Evolutionary conservation across 2,797 vertebrate genomes (phyloP), one percentile per base, ranked within the genome.

Genomic region (Cossypha niveicapilla): DNA sequence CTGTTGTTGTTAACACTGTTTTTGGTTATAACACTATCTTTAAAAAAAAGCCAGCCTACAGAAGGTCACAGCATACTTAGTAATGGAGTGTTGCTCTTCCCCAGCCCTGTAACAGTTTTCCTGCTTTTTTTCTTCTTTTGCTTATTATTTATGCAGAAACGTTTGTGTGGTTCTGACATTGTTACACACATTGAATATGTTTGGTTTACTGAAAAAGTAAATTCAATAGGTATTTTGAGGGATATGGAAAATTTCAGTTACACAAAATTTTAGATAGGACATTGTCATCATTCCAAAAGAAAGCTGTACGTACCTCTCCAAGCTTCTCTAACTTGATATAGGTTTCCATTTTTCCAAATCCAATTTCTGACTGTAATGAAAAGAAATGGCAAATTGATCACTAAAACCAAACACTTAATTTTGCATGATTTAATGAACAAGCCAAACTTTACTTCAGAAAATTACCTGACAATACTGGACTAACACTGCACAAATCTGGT

Each of bases 291-390:
- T 34, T 84, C n/a, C 28, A 61, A 51, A 90, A 63, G 13, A 44
- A 73, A 79, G 62, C 62, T 28, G 50, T 92, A 97, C 98, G 22
- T 94, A 99, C 99, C 98, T 99, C 99, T 98, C 99, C 99, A 96
- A 99, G 98, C 86, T 99, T 99, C 98, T 99, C 99, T 96, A 99
- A 98, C 96, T 99, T 99, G 94, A 99, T 98, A 95, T 99, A 99
- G 6, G 99, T 99, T 98, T 99, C 99, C 98, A 99, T 98, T 98
- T 99, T 99, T 72, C 99, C 99, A 97, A 99, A 99, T 67, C 99
- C 99, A 93, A 99, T 99, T 98, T 99, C 99, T 60, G 99, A 99
- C 99, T 99, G 95, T 42, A 97, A 88, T 51, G 75, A 96, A 96
- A 97, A 93, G 81, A 95, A 76, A 89, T 72, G 21, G 44, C 50